These are phyloP conservation scores for Cordilura impudica DNA, from an alignment of 2,888 invertebrate genomes.

Conservation along the genomic window DNA sequence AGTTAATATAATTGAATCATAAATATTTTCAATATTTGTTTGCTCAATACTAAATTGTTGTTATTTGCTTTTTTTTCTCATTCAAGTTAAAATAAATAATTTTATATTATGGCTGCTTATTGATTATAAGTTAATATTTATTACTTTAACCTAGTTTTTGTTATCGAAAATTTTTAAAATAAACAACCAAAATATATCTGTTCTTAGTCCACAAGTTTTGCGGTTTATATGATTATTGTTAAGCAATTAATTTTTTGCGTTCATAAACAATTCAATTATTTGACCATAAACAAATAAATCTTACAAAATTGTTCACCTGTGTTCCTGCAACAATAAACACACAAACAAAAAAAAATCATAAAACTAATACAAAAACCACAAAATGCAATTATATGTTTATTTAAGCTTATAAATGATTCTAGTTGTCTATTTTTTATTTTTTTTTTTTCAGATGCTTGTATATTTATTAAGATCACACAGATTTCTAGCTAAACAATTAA, in stretches of 20 bases:
- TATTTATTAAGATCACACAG: not conserved
- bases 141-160: not conserved
- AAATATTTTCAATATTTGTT: no score
- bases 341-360: not conserved
- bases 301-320: slow-evolving; percentile 43
- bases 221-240: slow-evolving; percentile 34
- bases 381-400: slow-evolving; percentile 52
- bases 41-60: no score
- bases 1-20: no score
- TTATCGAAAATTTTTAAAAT: not conserved
- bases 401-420: slow-evolving; percentile 9
- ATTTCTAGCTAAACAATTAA: no score
- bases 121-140: not conserved
- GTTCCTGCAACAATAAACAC: slow-evolving; percentile 2
- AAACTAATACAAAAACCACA: slow-evolving; percentile 55
- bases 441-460: not conserved
- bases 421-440: not conserved
- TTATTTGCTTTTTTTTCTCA: no score
- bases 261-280: slow-evolving; percentile 60
- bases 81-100: no score
- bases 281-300: slow-evolving; percentile 59
- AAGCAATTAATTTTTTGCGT: slow-evolving; percentile 29
- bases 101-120: not conserved
- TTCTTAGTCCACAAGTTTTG: slow-evolving; percentile 32
- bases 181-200: not conserved